These are phyloP conservation scores for Trichonephila inaurata DNA, from an alignment of 1,140 invertebrate genomes.

Conservation along the genomic window DNA sequence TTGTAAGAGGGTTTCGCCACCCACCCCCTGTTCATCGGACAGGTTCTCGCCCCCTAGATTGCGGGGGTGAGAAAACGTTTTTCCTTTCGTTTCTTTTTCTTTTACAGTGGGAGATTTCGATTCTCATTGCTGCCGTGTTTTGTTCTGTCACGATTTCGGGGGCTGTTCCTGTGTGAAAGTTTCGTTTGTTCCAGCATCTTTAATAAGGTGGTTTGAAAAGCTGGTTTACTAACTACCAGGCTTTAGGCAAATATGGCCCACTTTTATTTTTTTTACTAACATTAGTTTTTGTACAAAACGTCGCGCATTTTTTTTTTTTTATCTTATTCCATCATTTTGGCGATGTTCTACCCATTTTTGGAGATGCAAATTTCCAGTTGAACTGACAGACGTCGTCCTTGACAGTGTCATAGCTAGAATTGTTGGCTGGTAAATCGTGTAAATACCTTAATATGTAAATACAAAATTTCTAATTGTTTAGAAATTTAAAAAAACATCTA, in stretches of 20 bases:
- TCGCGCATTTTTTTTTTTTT: too few relatives aligned
- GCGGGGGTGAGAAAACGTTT: slow-evolving; percentile 65
- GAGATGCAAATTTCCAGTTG: too few relatives aligned
- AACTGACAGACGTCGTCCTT: too few relatives aligned
- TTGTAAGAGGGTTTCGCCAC: slow-evolving; percentile 39
- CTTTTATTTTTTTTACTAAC: background rate
- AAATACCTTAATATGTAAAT: too few relatives aligned
- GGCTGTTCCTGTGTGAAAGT: background rate
- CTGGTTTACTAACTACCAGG: too few relatives aligned
- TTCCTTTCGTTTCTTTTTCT: background rate
- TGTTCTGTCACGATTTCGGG: slow-evolving; percentile 43
- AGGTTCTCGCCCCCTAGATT: slow-evolving; percentile 52
- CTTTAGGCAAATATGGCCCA: background rate
- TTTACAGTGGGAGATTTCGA: background rate
- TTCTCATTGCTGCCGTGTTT: background rate
- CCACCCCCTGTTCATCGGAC: background rate
- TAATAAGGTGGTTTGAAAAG: background rate
- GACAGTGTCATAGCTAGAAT: too few relatives aligned
- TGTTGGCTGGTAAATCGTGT: too few relatives aligned
- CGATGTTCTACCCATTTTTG: too few relatives aligned
- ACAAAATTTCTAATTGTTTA: too few relatives aligned
- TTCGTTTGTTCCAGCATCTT: background rate
- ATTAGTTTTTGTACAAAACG: background rate
- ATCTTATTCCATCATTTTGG: too few relatives aligned
- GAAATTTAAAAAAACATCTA: too few relatives aligned